Evolutionary conservation across 2,888 invertebrate species (phyloP).

Genomic region (Tenodera sinensis): DNA sequence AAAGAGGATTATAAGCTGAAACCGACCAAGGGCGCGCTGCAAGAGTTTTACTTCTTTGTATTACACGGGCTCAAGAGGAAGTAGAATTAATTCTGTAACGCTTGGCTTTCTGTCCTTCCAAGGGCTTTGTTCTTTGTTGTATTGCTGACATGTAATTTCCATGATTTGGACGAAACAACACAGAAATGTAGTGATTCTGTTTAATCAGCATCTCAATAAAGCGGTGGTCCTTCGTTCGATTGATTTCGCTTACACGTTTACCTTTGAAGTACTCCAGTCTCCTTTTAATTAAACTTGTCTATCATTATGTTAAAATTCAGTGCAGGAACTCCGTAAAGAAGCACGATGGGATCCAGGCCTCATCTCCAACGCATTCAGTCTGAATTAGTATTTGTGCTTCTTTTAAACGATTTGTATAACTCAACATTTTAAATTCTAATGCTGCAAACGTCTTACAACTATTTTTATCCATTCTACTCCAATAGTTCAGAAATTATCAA

Average conservation of each 20-base stretch:
- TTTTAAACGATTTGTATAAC: too few relatives aligned
- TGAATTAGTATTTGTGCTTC: too few relatives aligned
- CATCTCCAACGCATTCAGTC: too few relatives aligned
- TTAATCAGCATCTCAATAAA: neutral
- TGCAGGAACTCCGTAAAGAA: too few relatives aligned
- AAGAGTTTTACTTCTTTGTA: neutral
- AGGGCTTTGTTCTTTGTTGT: neutral
- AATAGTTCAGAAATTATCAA: too few relatives aligned
- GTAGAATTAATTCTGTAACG: neutral
- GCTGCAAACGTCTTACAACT: too few relatives aligned
- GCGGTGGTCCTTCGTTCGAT: neutral
- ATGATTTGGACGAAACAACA: neutral
- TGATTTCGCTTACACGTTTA: neutral
- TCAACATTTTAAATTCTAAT: too few relatives aligned
- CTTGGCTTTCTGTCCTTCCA: neutral
- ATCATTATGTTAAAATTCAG: too few relatives aligned
- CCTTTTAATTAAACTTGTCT: neutral
- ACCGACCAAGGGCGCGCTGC: neutral
- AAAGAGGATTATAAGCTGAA: neutral
- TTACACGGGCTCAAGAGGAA: neutral
- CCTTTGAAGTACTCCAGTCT: neutral
- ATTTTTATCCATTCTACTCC: too few relatives aligned
- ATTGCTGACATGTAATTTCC: neutral
- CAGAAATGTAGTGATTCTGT: neutral
- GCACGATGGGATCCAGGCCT: too few relatives aligned